Base-by-base conservation (phyloP, 1,140 invertebrate genomes). In the Solenopsis fugax region DNA sequence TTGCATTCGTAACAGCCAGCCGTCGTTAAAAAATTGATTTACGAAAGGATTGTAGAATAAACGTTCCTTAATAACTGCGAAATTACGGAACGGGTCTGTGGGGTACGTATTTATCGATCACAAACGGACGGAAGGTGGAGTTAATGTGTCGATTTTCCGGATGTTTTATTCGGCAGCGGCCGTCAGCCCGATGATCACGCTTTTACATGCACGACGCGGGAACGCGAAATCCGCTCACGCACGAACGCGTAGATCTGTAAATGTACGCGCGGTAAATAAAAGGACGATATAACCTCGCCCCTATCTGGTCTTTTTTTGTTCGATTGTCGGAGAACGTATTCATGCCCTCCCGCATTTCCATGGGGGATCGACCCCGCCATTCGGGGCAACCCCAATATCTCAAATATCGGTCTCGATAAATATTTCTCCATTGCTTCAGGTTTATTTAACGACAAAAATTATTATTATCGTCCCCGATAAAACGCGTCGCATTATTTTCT, bases 391-490 rank as follows among this genome's bases (percentile, higher is more conserved):
- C 41, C 21, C 0, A 2, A 5, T 21, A 9, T n/a, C 29, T 48
- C 75, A 41, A 80, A 80, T 67, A 67, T 80, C 62, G 4, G 29
- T 67, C 60, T 24, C 76, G 60, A 65, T 37, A 80, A 80, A 80
- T 80, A 67, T 78, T 78, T 78, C 58, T 21, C 18, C 24, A 50
- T 21, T 18, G 45, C 5, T 18, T 2, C 54, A 60, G 1, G 18
- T 78, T 78, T 21, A 52, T 41, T 50, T 34, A 65, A 65, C 58
- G 18, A 37, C 12, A 10, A 48, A 34, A 64, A 16, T 69, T 13
- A 48, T 64, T 13, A 24, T 50, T 37, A 37, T 52, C 18, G 1
- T 60, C 7, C 37, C 5, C 13, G 34, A 77, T 24, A 41, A 7
- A 41, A 9, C 21, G 4, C 16, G 24, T 34, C 69, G n/a, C 13